Base-by-base conservation (phyloP, 2,888 invertebrate genomes). In the Proisotoma minuta region DNA sequence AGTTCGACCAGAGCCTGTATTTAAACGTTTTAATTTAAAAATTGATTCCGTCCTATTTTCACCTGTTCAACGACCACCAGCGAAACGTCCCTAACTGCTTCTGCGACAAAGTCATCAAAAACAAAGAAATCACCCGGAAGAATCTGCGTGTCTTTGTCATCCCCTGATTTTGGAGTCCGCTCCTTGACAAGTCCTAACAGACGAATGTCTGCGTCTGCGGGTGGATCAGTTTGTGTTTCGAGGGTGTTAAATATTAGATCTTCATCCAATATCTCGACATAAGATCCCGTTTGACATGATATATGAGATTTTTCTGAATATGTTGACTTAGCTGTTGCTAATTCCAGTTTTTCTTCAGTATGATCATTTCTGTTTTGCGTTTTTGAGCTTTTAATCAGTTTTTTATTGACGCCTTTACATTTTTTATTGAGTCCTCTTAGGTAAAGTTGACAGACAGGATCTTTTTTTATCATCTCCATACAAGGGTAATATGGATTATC, bases 241-340 rank as follows among this genome's bases (percentile, higher is more conserved):
- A 10, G 10, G 3, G 1, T 18, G 10, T 24, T n/a, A 1, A 15
- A n/a, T 8, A n/a, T 2, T 5, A 2, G 3, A 10, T 53, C 27
- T 3, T 51, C 39, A 40, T 23, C 39, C 18, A 59, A 26, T 3
- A 24, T 4, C 51, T 59, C 59, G 15, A 15, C 8, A 15, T 39
- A 59, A 1, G 24, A 10, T n/a, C 51, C 52, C 12, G 59, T 59
- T 59, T 59, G 59, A 20, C 18, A 34, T n/a, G n/a, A n/a, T n/a
- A n/a, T n/a, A n/a, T n/a, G n/a, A n/a, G n/a, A n/a, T n/a, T n/a
- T n/a, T n/a, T n/a, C n/a, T n/a, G n/a, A n/a, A n/a, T n/a, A n/a
- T n/a, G n/a, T n/a, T n/a, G n/a, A n/a, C n/a, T n/a, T n/a, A n/a
- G n/a, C n/a, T n/a, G n/a, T n/a, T n/a, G n/a, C n/a, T n/a, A n/a